Conservation (phyloP, 2,797 vertebrate species). For the Rhodeus uyekii region DNA sequence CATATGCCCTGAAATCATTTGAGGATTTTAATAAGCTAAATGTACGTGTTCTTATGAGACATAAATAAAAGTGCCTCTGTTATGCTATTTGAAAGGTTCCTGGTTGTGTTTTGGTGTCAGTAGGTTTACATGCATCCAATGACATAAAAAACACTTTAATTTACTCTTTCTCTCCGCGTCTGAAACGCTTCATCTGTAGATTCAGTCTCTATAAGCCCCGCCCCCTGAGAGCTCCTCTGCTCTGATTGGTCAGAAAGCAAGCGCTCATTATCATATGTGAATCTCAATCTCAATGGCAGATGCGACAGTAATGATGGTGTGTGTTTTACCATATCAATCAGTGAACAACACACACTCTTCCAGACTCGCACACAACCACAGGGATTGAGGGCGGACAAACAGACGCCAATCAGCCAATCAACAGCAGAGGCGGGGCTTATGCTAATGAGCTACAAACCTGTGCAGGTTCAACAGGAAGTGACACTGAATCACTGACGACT, state of each 20-base stretch:
- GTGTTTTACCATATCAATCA: not conserved
- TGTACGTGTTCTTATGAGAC: not conserved
- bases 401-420: not conserved
- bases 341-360: not conserved
- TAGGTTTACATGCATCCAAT: not conserved
- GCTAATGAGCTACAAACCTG: not conserved
- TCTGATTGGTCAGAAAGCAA: not conserved
- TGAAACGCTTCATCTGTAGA: accelerated
- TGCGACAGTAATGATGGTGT: not conserved
- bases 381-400: not conserved
- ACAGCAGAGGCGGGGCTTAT: not conserved
- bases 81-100: not conserved
- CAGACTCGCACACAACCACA: not conserved
- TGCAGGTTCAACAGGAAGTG: accelerated
- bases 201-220: not conserved
- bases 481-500: not conserved
- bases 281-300: not conserved
- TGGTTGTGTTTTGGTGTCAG: not conserved
- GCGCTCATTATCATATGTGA: not conserved
- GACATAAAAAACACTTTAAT: not conserved
- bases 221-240: not conserved
- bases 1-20: not conserved
- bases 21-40: not conserved
- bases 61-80: not conserved
- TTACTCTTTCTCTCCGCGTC: not conserved